Conservation (phyloP, 2,888 invertebrate species). For the Euplexia lucipara region DNA sequence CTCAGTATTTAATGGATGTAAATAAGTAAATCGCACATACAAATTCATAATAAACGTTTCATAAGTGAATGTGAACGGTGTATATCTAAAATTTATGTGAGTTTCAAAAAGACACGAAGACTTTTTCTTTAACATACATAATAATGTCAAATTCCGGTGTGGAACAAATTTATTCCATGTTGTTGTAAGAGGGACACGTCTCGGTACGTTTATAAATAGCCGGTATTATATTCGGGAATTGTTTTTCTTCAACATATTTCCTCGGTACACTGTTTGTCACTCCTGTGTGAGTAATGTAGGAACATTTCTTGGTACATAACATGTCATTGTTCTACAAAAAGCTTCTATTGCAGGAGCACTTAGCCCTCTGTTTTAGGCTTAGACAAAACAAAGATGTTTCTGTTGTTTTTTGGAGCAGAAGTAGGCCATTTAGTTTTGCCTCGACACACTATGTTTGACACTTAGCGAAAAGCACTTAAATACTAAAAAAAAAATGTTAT, state of each 20-base stretch:
- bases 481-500: too few relatives aligned
- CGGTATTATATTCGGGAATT: slow-evolving; percentile 48
- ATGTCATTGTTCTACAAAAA: slow-evolving; percentile 35
- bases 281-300: slow-evolving; percentile 46
- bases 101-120: slow-evolving; percentile 1
- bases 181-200: slow-evolving; percentile 37
- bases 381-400: slow-evolving; percentile 38
- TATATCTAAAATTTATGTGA: slow-evolving; percentile 4
- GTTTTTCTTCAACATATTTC: slow-evolving; percentile 51
- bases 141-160: slow-evolving; percentile 12
- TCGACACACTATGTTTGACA: slow-evolving; percentile 2
- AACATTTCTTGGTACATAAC: slow-evolving; percentile 28
- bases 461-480: slow-evolving; percentile 2
- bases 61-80: background rate
- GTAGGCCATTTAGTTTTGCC: slow-evolving; percentile 9
- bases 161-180: slow-evolving; percentile 49
- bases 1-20: background rate
- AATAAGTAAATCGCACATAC: background rate
- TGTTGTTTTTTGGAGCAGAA: slow-evolving; percentile 27
- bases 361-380: slow-evolving; percentile 29
- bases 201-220: slow-evolving; percentile 51
- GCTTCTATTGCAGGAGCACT: slow-evolving; percentile 29
- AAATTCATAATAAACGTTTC: background rate
- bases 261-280: slow-evolving; percentile 34
- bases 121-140: slow-evolving; percentile 7